Evolutionary conservation across 2,113 vertebrate species (phyloP).

Genomic region (Notiomystis cincta): DNA sequence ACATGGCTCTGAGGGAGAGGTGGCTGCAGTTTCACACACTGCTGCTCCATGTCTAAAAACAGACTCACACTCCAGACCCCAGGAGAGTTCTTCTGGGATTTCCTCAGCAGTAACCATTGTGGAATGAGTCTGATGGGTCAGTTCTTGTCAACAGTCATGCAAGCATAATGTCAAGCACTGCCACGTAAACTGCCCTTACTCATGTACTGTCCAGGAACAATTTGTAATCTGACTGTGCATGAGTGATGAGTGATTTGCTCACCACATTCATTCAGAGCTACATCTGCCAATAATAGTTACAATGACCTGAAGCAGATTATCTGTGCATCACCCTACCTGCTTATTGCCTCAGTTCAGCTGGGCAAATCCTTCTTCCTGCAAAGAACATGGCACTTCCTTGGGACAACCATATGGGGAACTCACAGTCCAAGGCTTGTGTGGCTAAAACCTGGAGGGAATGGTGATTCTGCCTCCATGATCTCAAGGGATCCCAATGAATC

Average conservation of each 20-base stretch:
- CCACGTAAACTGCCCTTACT: background rate
- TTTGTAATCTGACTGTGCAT: background rate
- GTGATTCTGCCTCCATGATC: background rate
- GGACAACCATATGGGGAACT: background rate
- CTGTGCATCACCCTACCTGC: background rate
- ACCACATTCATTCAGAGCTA: background rate
- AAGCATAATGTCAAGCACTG: background rate
- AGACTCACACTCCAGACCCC: background rate
- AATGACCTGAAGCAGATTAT: background rate
- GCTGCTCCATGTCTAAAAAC: background rate
- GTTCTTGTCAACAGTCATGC: background rate
- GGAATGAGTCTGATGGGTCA: background rate
- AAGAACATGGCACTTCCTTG: background rate
- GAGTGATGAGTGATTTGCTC: background rate
- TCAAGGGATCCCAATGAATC: background rate
- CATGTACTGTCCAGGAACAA: background rate
- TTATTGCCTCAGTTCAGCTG: background rate
- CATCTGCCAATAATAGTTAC: background rate
- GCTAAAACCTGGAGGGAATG: background rate
- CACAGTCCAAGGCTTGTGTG: accelerated
- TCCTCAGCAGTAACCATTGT: slow-evolving; percentile 9
- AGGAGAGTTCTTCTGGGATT: background rate
- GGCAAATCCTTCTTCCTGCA: background rate
- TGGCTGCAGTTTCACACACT: background rate
- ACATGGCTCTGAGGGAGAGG: background rate